Evolutionary conservation across 2,797 vertebrate species (phyloP), one percentile per base, ranked within the genome.

Genomic region (Pseudomugil tenellus): DNA sequence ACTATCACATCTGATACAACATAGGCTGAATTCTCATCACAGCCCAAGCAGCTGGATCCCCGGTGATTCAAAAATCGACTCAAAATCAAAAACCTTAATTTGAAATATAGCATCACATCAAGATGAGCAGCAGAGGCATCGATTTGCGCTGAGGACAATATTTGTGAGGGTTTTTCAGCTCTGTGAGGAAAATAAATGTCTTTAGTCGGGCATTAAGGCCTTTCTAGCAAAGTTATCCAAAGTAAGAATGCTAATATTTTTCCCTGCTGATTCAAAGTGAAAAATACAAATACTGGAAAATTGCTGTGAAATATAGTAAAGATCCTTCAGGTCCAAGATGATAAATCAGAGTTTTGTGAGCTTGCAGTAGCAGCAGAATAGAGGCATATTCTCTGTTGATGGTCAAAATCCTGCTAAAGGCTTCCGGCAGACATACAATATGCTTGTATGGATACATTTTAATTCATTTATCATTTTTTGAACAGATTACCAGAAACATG

Each of bases 31-130:
- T 71, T 69, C 59, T 64, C 11, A 25, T 75, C 69, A 76, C 84
- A 84, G 84, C 67, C 63, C 72, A 70, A 23, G 23, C 76, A 28
- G 68, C 65, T 46, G 63, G 56, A 63, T 68, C 74, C 70, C 51
- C 43, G 2, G 49, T 43, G 70, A 73, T 34, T 72, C 57, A 64
- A 59, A 58, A 49, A 70, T 53, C 23, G 29, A 55, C 63, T 37
- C 37, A 28, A 73, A 79, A 83, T 85, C 66, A 79, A 84, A 78
- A 58, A 56, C 67, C 31, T 73, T 74, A 43, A 73, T 80, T 75
- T 68, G 67, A 77, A 80, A 80, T 69, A 62, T 71, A 87, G 72
- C 55, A 57, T 72, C 19, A 76, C 64, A 67, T 76, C 61, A 59
- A 69, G 72, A 77, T 3, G 54, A 71, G 59, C 49, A 34, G 46